Percentiles rank a stretch among this genome's conserved stretches.
These are phyloP conservation scores for Lophius piscatorius DNA, from an alignment of 2,113 vertebrate species.

Conservation along the genomic window DNA sequence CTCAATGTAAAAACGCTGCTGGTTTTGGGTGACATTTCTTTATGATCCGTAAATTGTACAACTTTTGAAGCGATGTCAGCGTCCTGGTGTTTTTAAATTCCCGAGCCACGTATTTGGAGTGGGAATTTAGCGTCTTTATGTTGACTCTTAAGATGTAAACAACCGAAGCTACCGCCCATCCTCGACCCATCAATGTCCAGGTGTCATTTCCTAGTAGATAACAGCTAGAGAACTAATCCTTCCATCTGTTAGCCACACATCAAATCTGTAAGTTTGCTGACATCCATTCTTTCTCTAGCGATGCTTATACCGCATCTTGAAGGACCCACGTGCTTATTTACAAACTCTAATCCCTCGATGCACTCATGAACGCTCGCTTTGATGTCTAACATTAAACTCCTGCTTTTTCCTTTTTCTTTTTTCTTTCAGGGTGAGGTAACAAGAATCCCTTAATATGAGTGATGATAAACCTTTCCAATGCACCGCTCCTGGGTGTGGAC, in stretches of 20 bases:
- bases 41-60: neutral
- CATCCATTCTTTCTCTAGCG: too few species aligned
- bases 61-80: too few species aligned
- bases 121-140: slow-evolving; percentile 2
- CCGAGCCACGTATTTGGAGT: neutral
- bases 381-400: neutral
- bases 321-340: neutral
- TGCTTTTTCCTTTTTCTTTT: neutral
- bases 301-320: neutral
- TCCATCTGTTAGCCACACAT: too few species aligned
- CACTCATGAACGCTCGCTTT: neutral
- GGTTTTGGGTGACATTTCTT: neutral
- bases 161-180: slow-evolving; percentile 65
- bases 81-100: neutral
- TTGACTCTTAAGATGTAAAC: slow-evolving; percentile 58
- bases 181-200: too few species aligned
- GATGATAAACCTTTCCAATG: slow-evolving; percentile 99
- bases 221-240: too few species aligned
- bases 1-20: slow-evolving; percentile 4
- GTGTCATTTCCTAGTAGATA: too few species aligned
- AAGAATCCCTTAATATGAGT: slow-evolving; percentile 98
- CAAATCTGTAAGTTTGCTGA: too few species aligned
- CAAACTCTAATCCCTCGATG: neutral
- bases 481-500: slow-evolving; percentile 98
- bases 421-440: slow-evolving; percentile 83